Percentiles rank a stretch among this genome's conserved stretches.
These are phyloP conservation scores for Cichlasoma orientale DNA, from an alignment of 2,797 vertebrate species.

Conservation along the genomic window DNA sequence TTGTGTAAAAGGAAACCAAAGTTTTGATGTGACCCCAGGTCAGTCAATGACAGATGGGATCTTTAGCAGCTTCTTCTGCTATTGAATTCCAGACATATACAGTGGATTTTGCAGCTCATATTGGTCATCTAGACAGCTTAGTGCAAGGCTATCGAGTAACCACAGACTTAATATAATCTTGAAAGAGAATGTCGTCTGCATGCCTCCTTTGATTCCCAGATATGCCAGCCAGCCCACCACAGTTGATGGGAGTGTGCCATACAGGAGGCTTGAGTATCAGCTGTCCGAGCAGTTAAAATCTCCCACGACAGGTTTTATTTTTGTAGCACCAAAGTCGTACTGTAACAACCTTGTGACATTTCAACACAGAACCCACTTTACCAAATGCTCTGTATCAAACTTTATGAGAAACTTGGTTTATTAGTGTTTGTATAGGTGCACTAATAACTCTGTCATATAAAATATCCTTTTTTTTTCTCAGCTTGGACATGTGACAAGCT, in stretches of 20 bases:
- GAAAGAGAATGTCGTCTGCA: constrained; percentile 65
- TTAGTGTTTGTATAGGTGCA: constrained; percentile 40
- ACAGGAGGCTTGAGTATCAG: constrained; percentile 51
- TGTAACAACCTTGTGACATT: constrained; percentile 62
- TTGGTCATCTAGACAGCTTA: constrained; percentile 68
- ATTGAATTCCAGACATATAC: constrained; percentile 68
- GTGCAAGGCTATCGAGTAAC: constrained; percentile 68
- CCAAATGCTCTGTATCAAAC: neutral
- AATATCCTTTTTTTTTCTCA: neutral
- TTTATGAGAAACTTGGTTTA: constrained; percentile 47
- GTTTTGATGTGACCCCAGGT: constrained; percentile 29
- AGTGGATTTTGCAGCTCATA: constrained; percentile 64
- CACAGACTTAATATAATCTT: constrained; percentile 75
- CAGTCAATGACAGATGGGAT: constrained; percentile 40
- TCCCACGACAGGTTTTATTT: constrained; percentile 68
- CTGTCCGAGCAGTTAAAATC: constrained; percentile 60
- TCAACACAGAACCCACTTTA: constrained; percentile 36
- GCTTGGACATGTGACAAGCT: neutral
- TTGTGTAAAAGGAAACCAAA: neutral
- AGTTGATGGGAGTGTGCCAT: constrained; percentile 62
- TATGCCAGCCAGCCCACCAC: constrained; percentile 59
- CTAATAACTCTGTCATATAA: constrained; percentile 21
- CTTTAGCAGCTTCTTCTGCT: constrained; percentile 28
- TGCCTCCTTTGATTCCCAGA: constrained; percentile 71
- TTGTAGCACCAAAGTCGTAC: constrained; percentile 43